phyloP scores from a whole-genome alignment of 2,888 invertebrate genomes.

The Thereva nobilitata region DNA sequence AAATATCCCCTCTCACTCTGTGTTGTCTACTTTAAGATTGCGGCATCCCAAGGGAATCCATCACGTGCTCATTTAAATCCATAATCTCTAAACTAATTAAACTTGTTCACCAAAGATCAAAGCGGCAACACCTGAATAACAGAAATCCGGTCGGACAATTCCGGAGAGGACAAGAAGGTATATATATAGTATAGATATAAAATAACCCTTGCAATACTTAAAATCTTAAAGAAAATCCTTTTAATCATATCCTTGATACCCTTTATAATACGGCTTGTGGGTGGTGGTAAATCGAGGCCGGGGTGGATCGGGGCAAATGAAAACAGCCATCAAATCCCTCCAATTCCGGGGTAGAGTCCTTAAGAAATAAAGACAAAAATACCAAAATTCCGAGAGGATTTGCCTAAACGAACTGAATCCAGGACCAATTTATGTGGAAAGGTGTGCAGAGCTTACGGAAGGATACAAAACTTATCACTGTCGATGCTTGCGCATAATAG shows the following conservation, averaged over 20 bases:
- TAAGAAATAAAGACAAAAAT: slow-evolving; percentile 41
- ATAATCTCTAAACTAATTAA: slow-evolving; percentile 36
- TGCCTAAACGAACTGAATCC: slow-evolving; percentile 31
- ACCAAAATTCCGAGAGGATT: slow-evolving; percentile 38
- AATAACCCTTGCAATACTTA: slow-evolving; percentile 37
- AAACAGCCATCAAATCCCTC: slow-evolving; percentile 36
- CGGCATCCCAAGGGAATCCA: slow-evolving; percentile 5
- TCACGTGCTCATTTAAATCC: slow-evolving; percentile 33
- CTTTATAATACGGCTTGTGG: neutral
- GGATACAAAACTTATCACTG: neutral
- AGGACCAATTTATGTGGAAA: slow-evolving; percentile 16
- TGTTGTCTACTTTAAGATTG: too few species aligned
- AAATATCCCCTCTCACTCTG: too few species aligned
- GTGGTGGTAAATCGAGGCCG: neutral
- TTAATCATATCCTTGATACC: slow-evolving; percentile 37
- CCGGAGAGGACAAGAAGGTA: neutral
- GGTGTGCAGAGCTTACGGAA: slow-evolving; percentile 9
- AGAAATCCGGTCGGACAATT: slow-evolving; percentile 9
- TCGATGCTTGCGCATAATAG: slow-evolving; percentile 1
- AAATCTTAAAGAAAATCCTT: slow-evolving; percentile 39
- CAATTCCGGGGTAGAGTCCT: slow-evolving; percentile 32
- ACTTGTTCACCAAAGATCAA: slow-evolving; percentile 32
- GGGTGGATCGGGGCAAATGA: slow-evolving; percentile 21
- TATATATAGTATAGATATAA: neutral
- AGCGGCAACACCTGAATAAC: slow-evolving; percentile 28